Evolutionary conservation across 2,888 invertebrate genomes (phyloP), one percentile per base, ranked within the genome.

Genomic region (Thecocarcelia acutangulata): DNA sequence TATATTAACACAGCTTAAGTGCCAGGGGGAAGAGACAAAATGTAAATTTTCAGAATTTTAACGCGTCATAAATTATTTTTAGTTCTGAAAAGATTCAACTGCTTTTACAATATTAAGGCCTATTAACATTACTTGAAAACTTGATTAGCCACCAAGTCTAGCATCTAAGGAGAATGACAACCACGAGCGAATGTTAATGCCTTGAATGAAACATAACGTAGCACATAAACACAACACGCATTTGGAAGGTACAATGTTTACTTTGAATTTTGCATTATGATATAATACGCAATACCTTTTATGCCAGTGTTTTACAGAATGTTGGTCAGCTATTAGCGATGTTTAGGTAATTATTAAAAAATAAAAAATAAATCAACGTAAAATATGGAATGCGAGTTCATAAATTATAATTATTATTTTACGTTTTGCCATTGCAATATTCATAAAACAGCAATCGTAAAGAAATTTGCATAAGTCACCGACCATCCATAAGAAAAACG

Each of bases 201-300:
- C 15, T 40, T 52, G 37, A 44, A 44, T 11, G 13, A 17, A 15
- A 46, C 56, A 74, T 74, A 66, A 74, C 56, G 58, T 44, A 56
- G 63, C 33, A 44, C n/a, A 33, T 44, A 19, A 56, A 56, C 17
- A 69, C 17, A 11, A 11, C 1, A 33, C 9, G 9, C 8, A 8
- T 33, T 1, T 33, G 9, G 5, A 8, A 5, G 33, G 8, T 33
- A 33, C 33, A 8, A 3, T 33, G 1, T 33, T 33, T 33, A 9
- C 6, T 8, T 33, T 33, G 33, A 33, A 33, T 33, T 33, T 78
- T 58, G 21, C 33, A 52, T 70, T 80, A 75, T 75, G 64, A 70
- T 58, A 80, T 58, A 70, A n/a, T n/a, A n/a, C n/a, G 42, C 54
- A 66, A 70, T 70, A 50, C 59, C 19, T 33, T 73, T 68, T 52